phyloP scores from a whole-genome alignment of 2,797 vertebrate species.

The Gobionotothen gibberifrons region DNA sequence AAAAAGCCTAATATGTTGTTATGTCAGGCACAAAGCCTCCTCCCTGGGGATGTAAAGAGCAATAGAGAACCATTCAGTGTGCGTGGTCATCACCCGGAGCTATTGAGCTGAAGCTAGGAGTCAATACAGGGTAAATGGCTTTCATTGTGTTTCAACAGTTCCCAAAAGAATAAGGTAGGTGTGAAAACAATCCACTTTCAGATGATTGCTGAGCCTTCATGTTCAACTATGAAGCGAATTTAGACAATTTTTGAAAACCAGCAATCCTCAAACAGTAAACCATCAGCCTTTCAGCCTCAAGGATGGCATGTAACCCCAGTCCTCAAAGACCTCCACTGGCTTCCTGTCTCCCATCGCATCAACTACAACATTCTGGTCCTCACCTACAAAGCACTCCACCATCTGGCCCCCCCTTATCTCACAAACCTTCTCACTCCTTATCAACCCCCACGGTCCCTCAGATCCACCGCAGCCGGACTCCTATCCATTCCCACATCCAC shows the following conservation, averaged over 20 bases:
- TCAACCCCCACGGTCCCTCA: too few relatives aligned
- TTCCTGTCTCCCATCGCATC: too few relatives aligned
- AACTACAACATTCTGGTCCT: too few relatives aligned
- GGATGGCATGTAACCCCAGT: conserved; percentile 3
- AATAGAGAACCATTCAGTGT: conserved; percentile 51
- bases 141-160: conserved; percentile 69
- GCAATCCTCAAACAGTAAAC: conserved; percentile 23
- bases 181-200: conserved; percentile 62
- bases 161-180: conserved; percentile 68
- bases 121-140: conserved; percentile 72
- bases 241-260: conserved; percentile 33
- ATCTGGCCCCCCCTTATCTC: too few relatives aligned
- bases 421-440: too few relatives aligned
- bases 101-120: conserved; percentile 59
- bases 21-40: conserved; percentile 51
- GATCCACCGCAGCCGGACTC: too few relatives aligned
- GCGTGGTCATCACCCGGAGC: conserved; percentile 65
- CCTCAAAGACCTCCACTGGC: too few relatives aligned
- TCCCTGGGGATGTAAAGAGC: conserved; percentile 59
- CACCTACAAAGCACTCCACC: too few relatives aligned
- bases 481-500: too few relatives aligned
- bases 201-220: conserved; percentile 56
- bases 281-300: conserved; percentile 12
- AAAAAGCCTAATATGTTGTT: conserved; percentile 66
- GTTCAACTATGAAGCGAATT: conserved; percentile 44